Evolutionary conservation across 1,140 invertebrate genomes (phyloP).

Genomic region (Drosophila navojoa): DNA sequence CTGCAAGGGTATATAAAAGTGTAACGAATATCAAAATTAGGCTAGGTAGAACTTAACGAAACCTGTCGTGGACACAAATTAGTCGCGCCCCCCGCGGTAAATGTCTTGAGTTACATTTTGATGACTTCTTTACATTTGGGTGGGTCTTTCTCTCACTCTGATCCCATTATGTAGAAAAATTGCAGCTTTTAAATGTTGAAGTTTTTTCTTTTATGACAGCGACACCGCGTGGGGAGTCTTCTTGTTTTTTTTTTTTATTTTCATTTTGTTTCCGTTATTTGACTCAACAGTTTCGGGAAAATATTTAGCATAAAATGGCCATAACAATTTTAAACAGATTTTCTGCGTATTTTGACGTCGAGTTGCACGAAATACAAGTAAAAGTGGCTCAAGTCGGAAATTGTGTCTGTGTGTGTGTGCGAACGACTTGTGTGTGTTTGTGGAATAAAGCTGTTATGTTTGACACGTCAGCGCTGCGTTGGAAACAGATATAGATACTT

Average conservation of each 20-base stretch:
- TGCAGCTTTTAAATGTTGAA: slow-evolving; percentile 72
- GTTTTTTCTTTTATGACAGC: slow-evolving; percentile 59
- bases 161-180: slow-evolving; percentile 58
- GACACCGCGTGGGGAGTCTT: slow-evolving; percentile 33
- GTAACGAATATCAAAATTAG: slow-evolving; percentile 70
- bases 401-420: background rate
- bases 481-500: too few species aligned
- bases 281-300: slow-evolving; percentile 30
- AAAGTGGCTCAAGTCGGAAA: background rate
- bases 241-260: slow-evolving; percentile 35
- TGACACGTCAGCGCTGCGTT: too few species aligned
- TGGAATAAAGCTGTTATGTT: background rate
- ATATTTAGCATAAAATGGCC: slow-evolving; percentile 77
- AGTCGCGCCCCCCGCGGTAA: slow-evolving; percentile 56
- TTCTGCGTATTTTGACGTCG: slow-evolving; percentile 53
- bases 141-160: slow-evolving; percentile 20
- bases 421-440: background rate
- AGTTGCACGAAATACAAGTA: slow-evolving; percentile 8
- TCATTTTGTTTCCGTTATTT: slow-evolving; percentile 34
- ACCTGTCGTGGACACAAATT: slow-evolving; percentile 58
- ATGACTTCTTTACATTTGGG: slow-evolving; percentile 71
- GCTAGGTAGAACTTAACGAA: slow-evolving; percentile 30
- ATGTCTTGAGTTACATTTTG: slow-evolving; percentile 79
- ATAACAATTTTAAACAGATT: slow-evolving; percentile 81
- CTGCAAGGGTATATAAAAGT: slow-evolving; percentile 42